A percentile compares a stretch with the other conserved stretches of the same genome.
Conservation (phyloP, 2,888 invertebrate species). For the Podabrus alpinus region DNA sequence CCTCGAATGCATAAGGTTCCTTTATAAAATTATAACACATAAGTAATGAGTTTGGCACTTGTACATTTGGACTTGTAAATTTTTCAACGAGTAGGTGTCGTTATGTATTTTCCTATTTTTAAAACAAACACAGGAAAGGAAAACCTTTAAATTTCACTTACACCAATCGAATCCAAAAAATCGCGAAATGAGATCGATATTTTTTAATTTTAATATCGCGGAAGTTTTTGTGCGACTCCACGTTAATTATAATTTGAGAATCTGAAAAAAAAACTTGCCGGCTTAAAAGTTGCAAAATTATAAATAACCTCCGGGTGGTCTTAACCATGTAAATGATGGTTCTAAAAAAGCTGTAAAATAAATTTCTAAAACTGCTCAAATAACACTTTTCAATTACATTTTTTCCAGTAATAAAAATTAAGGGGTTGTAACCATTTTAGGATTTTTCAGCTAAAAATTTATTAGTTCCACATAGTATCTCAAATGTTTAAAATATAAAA, state of each 20-base stretch:
- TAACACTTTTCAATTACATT: background rate
- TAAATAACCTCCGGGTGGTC: background rate
- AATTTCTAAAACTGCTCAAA: background rate
- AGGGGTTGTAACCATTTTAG: background rate
- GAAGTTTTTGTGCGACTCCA: background rate
- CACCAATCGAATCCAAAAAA: background rate
- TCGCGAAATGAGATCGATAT: too few relatives aligned
- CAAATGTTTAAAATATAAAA: background rate
- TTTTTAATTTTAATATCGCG: background rate
- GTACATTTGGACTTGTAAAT: background rate
- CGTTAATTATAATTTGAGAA: background rate
- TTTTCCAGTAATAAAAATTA: background rate
- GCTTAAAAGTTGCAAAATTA: background rate
- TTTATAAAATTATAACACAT: background rate
- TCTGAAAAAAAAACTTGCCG: background rate
- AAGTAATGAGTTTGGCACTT: background rate
- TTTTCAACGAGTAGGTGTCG: background rate
- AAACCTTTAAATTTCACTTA: background rate
- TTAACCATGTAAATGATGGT: background rate
- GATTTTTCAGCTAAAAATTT: background rate
- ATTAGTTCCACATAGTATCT: background rate
- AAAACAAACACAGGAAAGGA: background rate
- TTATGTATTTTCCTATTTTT: background rate
- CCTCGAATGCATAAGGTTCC: too few relatives aligned
- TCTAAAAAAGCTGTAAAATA: background rate